Base-by-base conservation (phyloP, 1,140 invertebrate species). In the Thereuonema tuberculata region DNA sequence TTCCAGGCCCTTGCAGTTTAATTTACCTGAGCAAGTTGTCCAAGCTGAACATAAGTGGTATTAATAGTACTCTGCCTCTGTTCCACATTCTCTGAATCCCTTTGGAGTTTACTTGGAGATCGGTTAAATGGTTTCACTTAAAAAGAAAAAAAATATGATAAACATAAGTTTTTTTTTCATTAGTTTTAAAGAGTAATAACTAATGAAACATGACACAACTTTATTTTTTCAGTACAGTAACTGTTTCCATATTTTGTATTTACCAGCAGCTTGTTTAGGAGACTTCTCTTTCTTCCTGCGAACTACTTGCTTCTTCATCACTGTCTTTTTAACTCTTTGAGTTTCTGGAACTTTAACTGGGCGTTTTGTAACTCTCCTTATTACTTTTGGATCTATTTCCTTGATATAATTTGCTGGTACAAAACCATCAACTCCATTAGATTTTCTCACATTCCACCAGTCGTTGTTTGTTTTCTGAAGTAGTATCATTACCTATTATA, bases 391-490 rank as follows among this genome's bases (percentile, higher is more conserved):
- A 64, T 93, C 92, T 49, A 96, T 83, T 74, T 97, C 91, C 26
- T 85, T 82, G 0, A 98, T 91, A 74, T 98, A 98, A 74, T 97
- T 98, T 0, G 93, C 93, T 0, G 96, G 96, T 1, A 97, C 93
- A 75, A 97, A 99, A 14, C 95, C 95, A 68, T 98, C 93, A 0
- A 82, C 81, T 0, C 93, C 87, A 68, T 92, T 90, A 0, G 82
- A 80, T 76, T 94, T 96, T 15, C 93, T 77, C 2, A 98, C 88
- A 66, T 89, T 91, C 96, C 96, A 99, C 95, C 96, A 99, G 72
- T 99, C 96, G 1, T 84, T 81, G 73, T 98, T 98, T 1, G 91
- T 96, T 75, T 95, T 94, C 67, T 87, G 91, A 50, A 98, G 77
- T 1, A 99, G 76, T 67, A 94, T 86, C 86, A 98, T 90, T 1